phyloP scores from a whole-genome alignment of 1,140 invertebrate species.

The Venturia canescens region DNA sequence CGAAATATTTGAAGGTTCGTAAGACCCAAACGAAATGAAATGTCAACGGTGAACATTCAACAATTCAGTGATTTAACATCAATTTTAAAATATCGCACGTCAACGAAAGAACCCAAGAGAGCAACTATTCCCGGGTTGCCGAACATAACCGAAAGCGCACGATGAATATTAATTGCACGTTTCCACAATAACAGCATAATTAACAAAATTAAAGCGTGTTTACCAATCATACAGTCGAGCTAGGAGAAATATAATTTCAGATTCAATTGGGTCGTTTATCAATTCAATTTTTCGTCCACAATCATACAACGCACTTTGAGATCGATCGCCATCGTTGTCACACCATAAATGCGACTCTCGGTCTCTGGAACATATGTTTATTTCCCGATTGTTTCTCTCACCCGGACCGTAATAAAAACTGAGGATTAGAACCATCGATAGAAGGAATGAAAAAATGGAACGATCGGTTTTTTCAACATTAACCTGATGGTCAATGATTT shows the following conservation, averaged over 20 bases:
- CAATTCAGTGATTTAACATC: neutral
- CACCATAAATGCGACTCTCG: neutral
- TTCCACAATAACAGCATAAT: neutral
- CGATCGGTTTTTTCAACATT: no score
- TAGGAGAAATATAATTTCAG: conserved; percentile 2
- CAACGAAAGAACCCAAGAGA: neutral
- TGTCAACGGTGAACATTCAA: neutral
- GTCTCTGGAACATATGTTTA: neutral
- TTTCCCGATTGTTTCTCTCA: neutral
- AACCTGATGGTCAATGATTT: no score
- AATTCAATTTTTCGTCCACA: neutral
- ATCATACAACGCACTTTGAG: neutral
- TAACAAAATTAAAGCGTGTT: neutral
- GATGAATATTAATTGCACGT: neutral
- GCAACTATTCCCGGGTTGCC: neutral
- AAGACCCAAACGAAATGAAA: neutral
- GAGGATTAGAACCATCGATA: no score
- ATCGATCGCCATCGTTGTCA: neutral
- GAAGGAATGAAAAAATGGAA: no score
- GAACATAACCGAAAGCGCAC: neutral
- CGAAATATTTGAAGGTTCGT: neutral
- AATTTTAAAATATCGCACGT: neutral
- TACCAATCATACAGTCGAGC: neutral
- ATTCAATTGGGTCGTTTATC: neutral
- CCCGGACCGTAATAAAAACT: no score